phyloP scores from a whole-genome alignment of 2,888 invertebrate genomes.

The Cryptophagus acutangulus region DNA sequence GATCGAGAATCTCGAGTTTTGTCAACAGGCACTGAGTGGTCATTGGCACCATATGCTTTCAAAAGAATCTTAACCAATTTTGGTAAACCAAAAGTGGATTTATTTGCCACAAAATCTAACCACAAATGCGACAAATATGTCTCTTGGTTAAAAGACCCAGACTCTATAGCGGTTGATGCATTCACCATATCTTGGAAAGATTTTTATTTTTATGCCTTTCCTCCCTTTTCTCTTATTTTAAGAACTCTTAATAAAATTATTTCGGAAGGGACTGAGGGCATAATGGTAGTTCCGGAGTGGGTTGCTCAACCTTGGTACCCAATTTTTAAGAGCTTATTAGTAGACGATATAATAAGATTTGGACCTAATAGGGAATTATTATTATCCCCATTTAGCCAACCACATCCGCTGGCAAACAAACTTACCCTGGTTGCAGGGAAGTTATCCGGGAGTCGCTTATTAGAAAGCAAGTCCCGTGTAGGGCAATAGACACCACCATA shows the following conservation, averaged over 20 bases:
- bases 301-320: slow-evolving; percentile 34
- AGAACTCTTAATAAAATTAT: slow-evolving; percentile 32
- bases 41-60: not conserved
- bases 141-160: slow-evolving; percentile 29
- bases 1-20: slow-evolving; percentile 6
- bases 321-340: slow-evolving; percentile 20
- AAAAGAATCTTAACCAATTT: slow-evolving; percentile 17
- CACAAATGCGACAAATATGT: slow-evolving; percentile 28
- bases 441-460: slow-evolving; percentile 27
- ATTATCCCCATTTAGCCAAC: slow-evolving; percentile 27
- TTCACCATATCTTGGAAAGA: slow-evolving; percentile 24
- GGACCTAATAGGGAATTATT: slow-evolving; percentile 25
- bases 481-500: slow-evolving; percentile 18
- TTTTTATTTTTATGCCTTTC: slow-evolving; percentile 15
- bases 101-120: slow-evolving; percentile 30
- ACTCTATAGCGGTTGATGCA: slow-evolving; percentile 26
- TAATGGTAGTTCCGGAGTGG: slow-evolving; percentile 34
- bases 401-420: slow-evolving; percentile 24
- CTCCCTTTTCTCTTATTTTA: slow-evolving; percentile 29
- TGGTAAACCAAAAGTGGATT: slow-evolving; percentile 26
- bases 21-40: slow-evolving; percentile 5
- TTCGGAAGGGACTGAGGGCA: slow-evolving; percentile 29
- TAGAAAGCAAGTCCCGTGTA: slow-evolving; percentile 15
- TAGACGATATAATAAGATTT: slow-evolving; percentile 21
- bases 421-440: slow-evolving; percentile 32